phyloP scores from a whole-genome alignment of 2,888 invertebrate species.

The Agrotis exclamationis region DNA sequence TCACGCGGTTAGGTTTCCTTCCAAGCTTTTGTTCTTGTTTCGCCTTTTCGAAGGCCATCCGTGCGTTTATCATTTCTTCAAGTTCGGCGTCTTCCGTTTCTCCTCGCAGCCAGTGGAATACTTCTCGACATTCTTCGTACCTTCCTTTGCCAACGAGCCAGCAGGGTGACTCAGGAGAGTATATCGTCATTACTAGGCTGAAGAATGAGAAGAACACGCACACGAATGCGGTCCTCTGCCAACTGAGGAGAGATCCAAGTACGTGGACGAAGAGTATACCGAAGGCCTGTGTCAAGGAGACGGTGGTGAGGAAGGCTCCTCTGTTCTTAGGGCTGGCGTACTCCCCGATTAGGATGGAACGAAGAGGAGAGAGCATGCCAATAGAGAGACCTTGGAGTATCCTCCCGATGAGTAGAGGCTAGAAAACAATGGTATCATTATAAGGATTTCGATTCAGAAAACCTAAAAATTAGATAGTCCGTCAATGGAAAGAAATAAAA shows the following conservation, averaged over 20 bases:
- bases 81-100: conserved; percentile 80
- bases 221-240: conserved; percentile 89
- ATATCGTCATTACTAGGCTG: conserved; percentile 81
- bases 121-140: conserved; percentile 87
- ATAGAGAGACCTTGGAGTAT: conserved; percentile 84
- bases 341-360: conserved; percentile 89
- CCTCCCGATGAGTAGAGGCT: conserved; percentile 76
- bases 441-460: not conserved
- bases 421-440: conserved; percentile 56
- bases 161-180: conserved; percentile 91
- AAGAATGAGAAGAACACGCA: conserved; percentile 84
- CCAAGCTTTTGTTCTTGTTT: conserved; percentile 59
- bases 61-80: conserved; percentile 78
- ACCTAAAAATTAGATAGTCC: not conserved
- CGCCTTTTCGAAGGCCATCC: conserved; percentile 72
- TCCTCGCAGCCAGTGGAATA: conserved; percentile 91
- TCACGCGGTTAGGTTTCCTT: conserved; percentile 56
- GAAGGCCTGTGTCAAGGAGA: conserved; percentile 89
- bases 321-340: conserved; percentile 90
- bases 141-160: conserved; percentile 91
- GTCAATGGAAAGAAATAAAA: not conserved
- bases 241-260: conserved; percentile 90
- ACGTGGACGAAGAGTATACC: conserved; percentile 92
- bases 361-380: conserved; percentile 87
- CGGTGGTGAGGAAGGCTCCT: conserved; percentile 91